Evolutionary conservation across 2,888 invertebrate species (phyloP).

Genomic region (Cephus runcator): DNA sequence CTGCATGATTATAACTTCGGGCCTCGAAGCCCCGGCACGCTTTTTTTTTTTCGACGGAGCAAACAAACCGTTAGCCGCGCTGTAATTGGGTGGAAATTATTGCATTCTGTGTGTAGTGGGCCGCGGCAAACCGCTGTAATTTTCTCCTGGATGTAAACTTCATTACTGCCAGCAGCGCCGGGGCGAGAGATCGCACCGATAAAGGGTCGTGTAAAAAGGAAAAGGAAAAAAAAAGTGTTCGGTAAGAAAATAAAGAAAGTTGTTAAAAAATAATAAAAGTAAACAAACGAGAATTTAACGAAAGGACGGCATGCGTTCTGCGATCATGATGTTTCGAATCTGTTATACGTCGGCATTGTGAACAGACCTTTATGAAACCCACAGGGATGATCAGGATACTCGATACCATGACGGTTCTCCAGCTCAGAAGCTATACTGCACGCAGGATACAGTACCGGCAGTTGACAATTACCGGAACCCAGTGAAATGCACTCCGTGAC

Average conservation of each 20-base stretch:
- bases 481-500: background rate
- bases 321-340: background rate
- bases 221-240: background rate
- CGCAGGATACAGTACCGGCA: background rate
- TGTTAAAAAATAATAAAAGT: background rate
- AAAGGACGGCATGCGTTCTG: background rate
- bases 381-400: background rate
- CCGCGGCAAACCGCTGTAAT: constrained; percentile 31
- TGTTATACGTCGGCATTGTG: background rate
- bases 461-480: background rate
- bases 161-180: constrained; percentile 27
- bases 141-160: constrained; percentile 37
- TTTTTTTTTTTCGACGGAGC: constrained; percentile 22
- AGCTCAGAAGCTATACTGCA: background rate
- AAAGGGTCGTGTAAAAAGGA: background rate
- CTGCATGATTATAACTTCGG: constrained; percentile 49
- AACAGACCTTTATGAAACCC: background rate
- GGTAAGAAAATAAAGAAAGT: too few species aligned
- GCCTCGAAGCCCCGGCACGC: constrained; percentile 26
- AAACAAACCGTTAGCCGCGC: constrained; percentile 52
- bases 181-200: background rate
- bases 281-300: background rate
- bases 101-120: constrained; percentile 21
- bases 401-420: background rate
- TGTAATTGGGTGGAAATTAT: constrained; percentile 52